A percentile compares a stretch with the other conserved stretches of the same genome.
Evolutionary conservation across 2,113 vertebrate species (phyloP).

Genomic region (Calonectris borealis): DNA sequence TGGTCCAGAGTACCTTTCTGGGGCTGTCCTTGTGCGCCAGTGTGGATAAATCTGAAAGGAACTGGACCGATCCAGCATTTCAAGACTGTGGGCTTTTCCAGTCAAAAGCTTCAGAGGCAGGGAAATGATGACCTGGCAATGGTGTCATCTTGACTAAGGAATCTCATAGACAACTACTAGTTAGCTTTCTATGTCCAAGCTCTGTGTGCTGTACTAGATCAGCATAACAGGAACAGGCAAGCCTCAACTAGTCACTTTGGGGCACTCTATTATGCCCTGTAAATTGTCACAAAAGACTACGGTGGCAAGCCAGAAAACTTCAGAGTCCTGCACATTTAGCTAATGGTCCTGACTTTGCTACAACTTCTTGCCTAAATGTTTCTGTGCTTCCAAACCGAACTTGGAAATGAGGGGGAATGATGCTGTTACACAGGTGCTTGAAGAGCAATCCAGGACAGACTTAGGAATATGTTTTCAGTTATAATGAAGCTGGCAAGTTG

Average conservation of each 20-base stretch:
- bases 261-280: too few relatives aligned
- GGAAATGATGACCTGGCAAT: background rate
- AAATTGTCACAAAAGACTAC: background rate
- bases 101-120: background rate
- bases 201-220: background rate
- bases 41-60: background rate
- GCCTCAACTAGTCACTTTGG: background rate
- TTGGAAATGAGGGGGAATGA: background rate
- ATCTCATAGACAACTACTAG: background rate
- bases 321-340: background rate
- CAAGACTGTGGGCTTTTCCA: background rate
- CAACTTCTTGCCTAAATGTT: background rate
- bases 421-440: conserved; percentile 6
- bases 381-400: background rate
- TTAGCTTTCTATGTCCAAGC: background rate
- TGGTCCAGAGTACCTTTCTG: background rate
- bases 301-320: background rate
- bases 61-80: background rate
- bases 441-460: conserved; percentile 2
- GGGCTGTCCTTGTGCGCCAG: background rate
- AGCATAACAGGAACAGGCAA: background rate
- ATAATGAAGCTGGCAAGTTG: conserved; percentile 32
- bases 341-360: background rate
- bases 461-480: background rate
- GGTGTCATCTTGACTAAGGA: background rate